Base-by-base conservation (phyloP, 2,888 invertebrate species). In the Sialis lutaria region DNA sequence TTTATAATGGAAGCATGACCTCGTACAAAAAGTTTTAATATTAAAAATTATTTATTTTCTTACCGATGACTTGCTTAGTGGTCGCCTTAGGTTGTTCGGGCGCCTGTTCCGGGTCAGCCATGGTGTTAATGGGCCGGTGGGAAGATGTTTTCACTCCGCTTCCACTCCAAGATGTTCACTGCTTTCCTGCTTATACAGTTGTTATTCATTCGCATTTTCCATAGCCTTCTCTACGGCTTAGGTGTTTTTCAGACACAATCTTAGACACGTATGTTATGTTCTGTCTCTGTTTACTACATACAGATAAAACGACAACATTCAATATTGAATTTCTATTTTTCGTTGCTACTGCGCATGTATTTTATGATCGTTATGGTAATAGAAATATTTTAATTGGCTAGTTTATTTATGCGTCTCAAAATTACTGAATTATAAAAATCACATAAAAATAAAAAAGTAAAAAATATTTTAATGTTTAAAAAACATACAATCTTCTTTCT, bases 41-140 rank as follows among this genome's bases (percentile, higher is more conserved):
- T 22, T 22, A 45, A 42, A 48, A 46, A 47, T 40, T 30, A 39
- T 46, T 43, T n/a, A 46, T 40, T 45, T 45, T 10, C 77, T 77
- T 69, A 87, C 88, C 88, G 73, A 88, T 85, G 72, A 88, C 74
- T 77, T 84, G 83, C 76, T 91, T 90, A 71, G 80, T 81, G 70
- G 77, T 79, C 67, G 72, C 75, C 72, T 75, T 75, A 74, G 61
- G 72, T 70, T 74, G 73, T 72, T 78, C 77, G 67, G 80, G 77
- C 74, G 79, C 79, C 73, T 82, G 82, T 73, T 87, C 90, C 77
- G 89, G 82, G 84, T 92, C 91, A 84, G 90, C 89, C 91, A 92
- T 91, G 82, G 78, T 80, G 80, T 78, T 73, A 77, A 73, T 77
- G 78, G 75, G 75, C 75, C 75, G 75, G 75, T 73, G 77, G 76